phyloP scores from a whole-genome alignment of 1,140 invertebrate genomes.

The Zaprionus vittiger region DNA sequence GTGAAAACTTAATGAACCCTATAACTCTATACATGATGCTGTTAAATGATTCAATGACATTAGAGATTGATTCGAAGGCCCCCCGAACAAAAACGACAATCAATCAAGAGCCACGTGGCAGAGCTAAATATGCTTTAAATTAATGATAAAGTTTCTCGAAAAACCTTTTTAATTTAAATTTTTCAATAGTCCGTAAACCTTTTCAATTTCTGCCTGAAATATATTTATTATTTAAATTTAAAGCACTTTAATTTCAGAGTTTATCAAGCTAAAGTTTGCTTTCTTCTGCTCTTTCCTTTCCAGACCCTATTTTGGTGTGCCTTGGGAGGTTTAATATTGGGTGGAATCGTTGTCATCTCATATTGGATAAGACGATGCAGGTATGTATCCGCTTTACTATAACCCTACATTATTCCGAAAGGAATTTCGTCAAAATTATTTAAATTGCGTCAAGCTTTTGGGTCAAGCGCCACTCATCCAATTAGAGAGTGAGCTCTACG shows the following conservation, averaged over 20 bases:
- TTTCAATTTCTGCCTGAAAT: background rate
- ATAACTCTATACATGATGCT: conserved; percentile 30
- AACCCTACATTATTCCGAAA: background rate
- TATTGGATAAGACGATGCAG: conserved; percentile 85
- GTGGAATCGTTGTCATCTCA: conserved; percentile 83
- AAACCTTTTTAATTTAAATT: background rate
- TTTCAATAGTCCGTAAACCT: no score
- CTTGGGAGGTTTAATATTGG: conserved; percentile 81
- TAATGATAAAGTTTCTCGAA: background rate
- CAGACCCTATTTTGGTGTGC: conserved; percentile 84
- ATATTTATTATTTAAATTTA: background rate
- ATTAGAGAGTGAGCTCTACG: conserved; percentile 42
- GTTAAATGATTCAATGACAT: conserved; percentile 48
- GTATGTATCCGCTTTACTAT: conserved; percentile 55
- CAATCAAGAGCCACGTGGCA: conserved; percentile 14
- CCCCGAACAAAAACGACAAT: background rate
- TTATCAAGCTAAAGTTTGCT: background rate
- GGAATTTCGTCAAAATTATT: background rate
- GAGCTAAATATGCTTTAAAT: background rate
- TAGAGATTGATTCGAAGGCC: background rate
- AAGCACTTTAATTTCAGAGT: background rate
- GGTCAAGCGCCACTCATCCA: conserved; percentile 44
- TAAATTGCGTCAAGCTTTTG: conserved; percentile 18
- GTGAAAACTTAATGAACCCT: conserved; percentile 43
- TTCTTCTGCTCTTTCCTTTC: conserved; percentile 32